Conservation (phyloP, 2,888 invertebrate species). For the Ophion costatus region DNA sequence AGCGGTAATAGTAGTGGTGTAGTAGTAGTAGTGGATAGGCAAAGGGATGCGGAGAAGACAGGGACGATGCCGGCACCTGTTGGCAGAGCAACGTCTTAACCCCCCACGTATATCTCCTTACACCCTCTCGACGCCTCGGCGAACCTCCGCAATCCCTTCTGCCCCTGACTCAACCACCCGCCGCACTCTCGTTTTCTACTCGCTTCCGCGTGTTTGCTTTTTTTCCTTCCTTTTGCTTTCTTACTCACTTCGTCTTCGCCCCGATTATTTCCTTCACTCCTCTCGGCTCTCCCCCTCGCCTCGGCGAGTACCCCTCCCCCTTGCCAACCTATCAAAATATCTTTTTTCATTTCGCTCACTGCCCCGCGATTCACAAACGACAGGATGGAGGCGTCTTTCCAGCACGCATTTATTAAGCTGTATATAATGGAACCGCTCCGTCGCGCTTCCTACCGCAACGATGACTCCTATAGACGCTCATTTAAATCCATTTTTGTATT, state of each 20-base stretch:
- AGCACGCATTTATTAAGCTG: conserved; percentile 40
- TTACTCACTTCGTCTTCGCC: conserved; percentile 49
- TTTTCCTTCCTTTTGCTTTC: conserved; percentile 42
- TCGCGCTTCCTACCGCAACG: conserved; percentile 28
- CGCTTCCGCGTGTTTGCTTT: conserved; percentile 50
- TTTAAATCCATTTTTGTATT: background rate
- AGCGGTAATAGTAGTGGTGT: conserved; percentile 52
- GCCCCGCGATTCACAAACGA: conserved; percentile 48
- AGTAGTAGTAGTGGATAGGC: conserved; percentile 33
- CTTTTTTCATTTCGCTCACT: conserved; percentile 31
- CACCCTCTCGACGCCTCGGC: conserved; percentile 64
- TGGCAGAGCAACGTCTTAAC: conserved; percentile 83
- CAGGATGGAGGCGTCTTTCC: conserved; percentile 37
- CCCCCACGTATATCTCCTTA: conserved; percentile 72
- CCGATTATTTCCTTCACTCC: conserved; percentile 53
- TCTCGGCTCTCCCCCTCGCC: conserved; percentile 51
- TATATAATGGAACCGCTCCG: conserved; percentile 2
- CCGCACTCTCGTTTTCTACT: conserved; percentile 67
- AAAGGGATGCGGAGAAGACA: conserved; percentile 52
- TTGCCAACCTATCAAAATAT: conserved; percentile 41
- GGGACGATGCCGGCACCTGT: conserved; percentile 82
- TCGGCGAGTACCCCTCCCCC: conserved; percentile 56
- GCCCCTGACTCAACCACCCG: conserved; percentile 47
- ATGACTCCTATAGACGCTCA: background rate
- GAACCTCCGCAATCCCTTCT: conserved; percentile 53